Percentiles rank a stretch among this genome's conserved stretches.
Conservation (phyloP, 2,113 vertebrate species). For the Microcebus tavaratra region DNA sequence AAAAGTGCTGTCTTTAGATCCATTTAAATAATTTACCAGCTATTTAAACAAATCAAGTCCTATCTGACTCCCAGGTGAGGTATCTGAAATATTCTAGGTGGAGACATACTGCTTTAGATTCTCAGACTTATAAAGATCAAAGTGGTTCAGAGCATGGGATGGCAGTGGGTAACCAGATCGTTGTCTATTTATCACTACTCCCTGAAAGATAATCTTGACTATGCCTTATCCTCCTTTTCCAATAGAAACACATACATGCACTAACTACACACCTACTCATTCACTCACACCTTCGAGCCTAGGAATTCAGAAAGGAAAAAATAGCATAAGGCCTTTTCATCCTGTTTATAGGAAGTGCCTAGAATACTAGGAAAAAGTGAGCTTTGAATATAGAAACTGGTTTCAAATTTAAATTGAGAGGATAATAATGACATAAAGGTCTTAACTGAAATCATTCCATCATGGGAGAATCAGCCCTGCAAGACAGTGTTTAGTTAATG, state of each 20-base stretch:
- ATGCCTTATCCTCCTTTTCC: background rate
- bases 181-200: background rate
- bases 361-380: background rate
- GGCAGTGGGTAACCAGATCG: background rate
- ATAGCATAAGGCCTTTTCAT: background rate
- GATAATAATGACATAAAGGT: background rate
- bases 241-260: background rate
- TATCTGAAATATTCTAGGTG: background rate
- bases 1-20: background rate
- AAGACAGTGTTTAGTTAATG: background rate
- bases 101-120: background rate
- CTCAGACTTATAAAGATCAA: background rate
- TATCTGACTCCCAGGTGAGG: background rate
- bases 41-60: background rate
- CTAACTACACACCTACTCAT: background rate
- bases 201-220: background rate
- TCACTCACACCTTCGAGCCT: background rate
- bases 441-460: background rate
- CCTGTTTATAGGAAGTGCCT: background rate
- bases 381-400: background rate
- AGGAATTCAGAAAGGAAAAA: background rate
- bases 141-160: no score
- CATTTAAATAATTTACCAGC: background rate
- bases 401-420: background rate
- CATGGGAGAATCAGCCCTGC: background rate